Evolutionary conservation across 2,888 invertebrate species (phyloP).

Genomic region (Leptodirus hochenwartii): DNA sequence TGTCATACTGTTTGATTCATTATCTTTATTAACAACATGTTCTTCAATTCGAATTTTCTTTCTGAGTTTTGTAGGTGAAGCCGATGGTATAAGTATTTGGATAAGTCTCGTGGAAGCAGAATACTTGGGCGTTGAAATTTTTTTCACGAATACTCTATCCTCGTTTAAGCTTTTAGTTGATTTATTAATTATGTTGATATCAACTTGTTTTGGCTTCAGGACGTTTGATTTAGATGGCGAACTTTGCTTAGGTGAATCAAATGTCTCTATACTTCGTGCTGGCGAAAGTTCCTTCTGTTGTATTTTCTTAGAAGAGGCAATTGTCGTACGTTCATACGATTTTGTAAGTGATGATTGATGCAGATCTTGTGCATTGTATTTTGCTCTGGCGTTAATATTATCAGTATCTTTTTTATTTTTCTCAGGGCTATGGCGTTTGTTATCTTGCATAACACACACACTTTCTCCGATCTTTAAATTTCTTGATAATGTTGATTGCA

Average conservation of each 20-base stretch:
- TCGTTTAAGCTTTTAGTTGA: no score
- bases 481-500: slow-evolving; percentile 39
- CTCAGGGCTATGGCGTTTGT: slow-evolving; percentile 9
- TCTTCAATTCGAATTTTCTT: slow-evolving; percentile 21
- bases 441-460: slow-evolving; percentile 10
- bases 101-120: no score
- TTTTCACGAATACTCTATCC: no score
- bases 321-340: slow-evolving; percentile 16
- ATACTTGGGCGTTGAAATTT: no score
- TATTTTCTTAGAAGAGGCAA: slow-evolving; percentile 16
- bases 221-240: no score
- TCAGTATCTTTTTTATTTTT: slow-evolving; percentile 23
- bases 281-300: slow-evolving; percentile 15
- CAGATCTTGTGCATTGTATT: slow-evolving; percentile 4
- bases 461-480: slow-evolving; percentile 31
- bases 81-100: slow-evolving; percentile 23
- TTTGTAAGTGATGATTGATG: slow-evolving; percentile 11
- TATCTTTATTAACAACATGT: slow-evolving; percentile 15
- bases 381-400: slow-evolving; percentile 19
- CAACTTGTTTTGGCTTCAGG: no score
- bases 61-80: slow-evolving; percentile 25
- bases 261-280: no score
- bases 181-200: no score
- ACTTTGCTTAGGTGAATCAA: no score
- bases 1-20: slow-evolving; percentile 14